Evolutionary conservation across 2,797 vertebrate species (phyloP).

Genomic region (Melanotaenia nigrans): DNA sequence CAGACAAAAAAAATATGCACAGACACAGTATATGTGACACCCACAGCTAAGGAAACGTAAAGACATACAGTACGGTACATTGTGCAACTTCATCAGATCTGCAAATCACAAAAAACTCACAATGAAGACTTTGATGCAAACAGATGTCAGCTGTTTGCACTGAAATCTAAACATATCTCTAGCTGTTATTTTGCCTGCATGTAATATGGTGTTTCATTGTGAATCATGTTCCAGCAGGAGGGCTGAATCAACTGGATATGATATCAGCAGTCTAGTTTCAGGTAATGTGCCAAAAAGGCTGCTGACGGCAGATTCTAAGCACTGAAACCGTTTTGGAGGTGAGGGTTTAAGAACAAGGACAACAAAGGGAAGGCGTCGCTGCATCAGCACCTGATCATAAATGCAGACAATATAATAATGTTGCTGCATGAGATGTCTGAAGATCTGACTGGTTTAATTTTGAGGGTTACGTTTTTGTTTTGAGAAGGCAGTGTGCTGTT

Average conservation of each 20-base stretch:
- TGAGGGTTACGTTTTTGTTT: not conserved
- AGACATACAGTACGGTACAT: not conserved
- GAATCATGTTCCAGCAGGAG: constrained; percentile 21
- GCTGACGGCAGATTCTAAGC: constrained; percentile 36
- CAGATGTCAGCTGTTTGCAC: not conserved
- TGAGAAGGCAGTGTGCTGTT: not conserved
- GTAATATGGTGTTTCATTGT: not conserved
- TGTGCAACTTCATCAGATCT: constrained; percentile 7
- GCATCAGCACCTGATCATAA: constrained; percentile 4
- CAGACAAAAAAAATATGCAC: constrained; percentile 6
- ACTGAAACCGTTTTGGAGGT: constrained; percentile 7
- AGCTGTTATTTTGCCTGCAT: not conserved
- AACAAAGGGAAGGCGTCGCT: constrained; percentile 15
- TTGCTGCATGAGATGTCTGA: not conserved
- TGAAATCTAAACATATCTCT: not conserved
- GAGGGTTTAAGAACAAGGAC: constrained; percentile 3
- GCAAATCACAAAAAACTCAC: constrained; percentile 15
- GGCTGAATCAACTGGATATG: constrained; percentile 23
- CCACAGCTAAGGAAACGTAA: constrained; percentile 1
- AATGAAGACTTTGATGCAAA: not conserved
- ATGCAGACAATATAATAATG: not conserved
- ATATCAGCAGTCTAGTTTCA: constrained; percentile 44
- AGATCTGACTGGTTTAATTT: constrained; percentile 13
- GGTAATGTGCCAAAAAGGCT: constrained; percentile 13
- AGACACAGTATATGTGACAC: constrained; percentile 23